Evolutionary conservation across 2,113 vertebrate genomes (phyloP).

Genomic region (Centrocercus urophasianus): DNA sequence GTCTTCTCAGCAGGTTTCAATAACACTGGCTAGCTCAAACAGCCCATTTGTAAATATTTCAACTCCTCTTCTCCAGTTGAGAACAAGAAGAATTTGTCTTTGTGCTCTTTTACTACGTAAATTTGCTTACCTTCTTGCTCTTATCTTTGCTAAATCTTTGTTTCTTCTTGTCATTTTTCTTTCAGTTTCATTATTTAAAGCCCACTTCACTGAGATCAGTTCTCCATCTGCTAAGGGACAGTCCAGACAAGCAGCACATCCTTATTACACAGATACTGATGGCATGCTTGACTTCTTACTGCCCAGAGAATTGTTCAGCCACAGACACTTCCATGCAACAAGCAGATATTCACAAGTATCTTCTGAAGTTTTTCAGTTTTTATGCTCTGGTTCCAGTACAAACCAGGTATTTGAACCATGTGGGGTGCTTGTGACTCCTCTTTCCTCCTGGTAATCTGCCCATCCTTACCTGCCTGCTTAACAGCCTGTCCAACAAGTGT

Average conservation of each 20-base stretch:
- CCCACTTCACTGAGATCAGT: neutral
- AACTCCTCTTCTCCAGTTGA: neutral
- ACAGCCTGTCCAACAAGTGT: too few relatives aligned
- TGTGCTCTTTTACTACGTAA: neutral
- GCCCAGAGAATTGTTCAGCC: neutral
- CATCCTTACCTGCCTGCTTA: neutral
- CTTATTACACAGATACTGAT: neutral
- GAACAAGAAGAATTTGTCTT: neutral
- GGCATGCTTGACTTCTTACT: neutral
- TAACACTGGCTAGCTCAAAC: neutral
- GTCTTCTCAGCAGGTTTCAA: neutral
- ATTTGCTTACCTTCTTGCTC: neutral
- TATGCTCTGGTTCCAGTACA: neutral
- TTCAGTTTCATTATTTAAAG: neutral
- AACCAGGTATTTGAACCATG: neutral
- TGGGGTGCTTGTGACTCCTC: neutral
- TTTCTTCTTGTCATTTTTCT: neutral
- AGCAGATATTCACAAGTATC: neutral
- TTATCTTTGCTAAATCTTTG: neutral
- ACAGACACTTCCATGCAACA: neutral
- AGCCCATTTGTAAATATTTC: constrained; percentile 14
- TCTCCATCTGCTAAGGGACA: neutral
- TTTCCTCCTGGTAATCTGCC: neutral
- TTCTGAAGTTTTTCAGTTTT: neutral
- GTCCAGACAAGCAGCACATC: neutral